Evolutionary conservation across 2,888 invertebrate genomes (phyloP), one percentile per base, ranked within the genome.

Genomic region (Chelonus formosanus): DNA sequence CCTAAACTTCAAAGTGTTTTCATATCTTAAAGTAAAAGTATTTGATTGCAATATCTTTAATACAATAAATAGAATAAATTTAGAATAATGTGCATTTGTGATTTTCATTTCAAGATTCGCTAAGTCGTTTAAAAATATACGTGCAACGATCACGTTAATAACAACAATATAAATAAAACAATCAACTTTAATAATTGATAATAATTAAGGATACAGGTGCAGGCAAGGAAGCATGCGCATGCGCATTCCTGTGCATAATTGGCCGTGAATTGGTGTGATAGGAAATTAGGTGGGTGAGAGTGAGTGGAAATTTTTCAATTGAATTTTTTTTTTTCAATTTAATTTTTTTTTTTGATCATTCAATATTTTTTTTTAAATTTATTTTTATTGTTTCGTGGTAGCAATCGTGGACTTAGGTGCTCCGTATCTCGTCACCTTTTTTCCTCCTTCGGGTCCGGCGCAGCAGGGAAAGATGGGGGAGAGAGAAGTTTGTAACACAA

Each of bases 381-480:
- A 69, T 63, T 73, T 69, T 70, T 68, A 70, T 71, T 67, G 70
- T 68, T 70, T 75, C 70, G 77, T 80, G 79, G 78, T 80, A 79
- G 75, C 80, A 81, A 83, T 84, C 75, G 79, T 83, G 82, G 78
- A 78, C 32, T 48, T 84, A 84, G 84, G 84, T 84, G 84, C 86
- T 86, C 86, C 86, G 85, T 84, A 85, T 85, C 85, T 85, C 86
- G 87, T 88, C 88, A 88, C 88, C 88, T 88, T 88, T 88, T 87
- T 87, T 88, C 87, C 88, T 88, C 87, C 88, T 88, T 86, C 79
- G 81, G 77, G 82, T 84, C 84, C 84, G 80, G 84, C 84, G 84
- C 84, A 84, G 84, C 84, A 82, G 76, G 84, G 83, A 81, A 84
- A 82, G 79, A 80, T 81, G 73, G 74, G 81, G 83, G 80, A 80